Conservation (phyloP, 2,888 invertebrate genomes). For the Erpobdella octoculata region DNA sequence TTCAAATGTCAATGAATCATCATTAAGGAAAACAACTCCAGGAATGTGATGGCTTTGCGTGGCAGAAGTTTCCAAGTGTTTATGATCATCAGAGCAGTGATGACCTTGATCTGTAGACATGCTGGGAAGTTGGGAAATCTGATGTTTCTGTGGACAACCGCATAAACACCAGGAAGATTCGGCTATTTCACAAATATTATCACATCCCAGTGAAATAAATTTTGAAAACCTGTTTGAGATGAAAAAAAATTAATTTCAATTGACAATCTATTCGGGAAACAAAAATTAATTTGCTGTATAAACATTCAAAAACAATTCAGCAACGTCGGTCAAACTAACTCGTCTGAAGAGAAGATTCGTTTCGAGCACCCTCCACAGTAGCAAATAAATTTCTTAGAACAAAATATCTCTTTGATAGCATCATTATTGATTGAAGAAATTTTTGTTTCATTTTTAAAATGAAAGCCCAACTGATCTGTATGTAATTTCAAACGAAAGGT, state of each 20-base stretch:
- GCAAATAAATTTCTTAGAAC: constrained; percentile 1
- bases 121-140: background rate
- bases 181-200: background rate
- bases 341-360: background rate
- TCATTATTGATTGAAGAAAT: no score
- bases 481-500: no score
- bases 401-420: no score
- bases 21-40: no score
- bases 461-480: background rate
- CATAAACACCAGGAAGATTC: constrained; percentile 1
- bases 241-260: no score
- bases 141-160: background rate
- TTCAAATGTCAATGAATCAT: no score
- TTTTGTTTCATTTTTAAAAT: background rate
- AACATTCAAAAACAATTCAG: no score
- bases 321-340: constrained; percentile 4
- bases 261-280: no score
- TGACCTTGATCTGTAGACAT: background rate
- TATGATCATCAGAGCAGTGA: no score
- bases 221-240: background rate
- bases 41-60: no score
- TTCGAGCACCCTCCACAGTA: background rate
- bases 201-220: background rate
- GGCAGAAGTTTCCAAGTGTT: no score
- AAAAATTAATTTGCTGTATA: no score